These are phyloP conservation scores for Craterocephalus amniculus DNA, from an alignment of 2,797 vertebrate genomes.

Conservation along the genomic window DNA sequence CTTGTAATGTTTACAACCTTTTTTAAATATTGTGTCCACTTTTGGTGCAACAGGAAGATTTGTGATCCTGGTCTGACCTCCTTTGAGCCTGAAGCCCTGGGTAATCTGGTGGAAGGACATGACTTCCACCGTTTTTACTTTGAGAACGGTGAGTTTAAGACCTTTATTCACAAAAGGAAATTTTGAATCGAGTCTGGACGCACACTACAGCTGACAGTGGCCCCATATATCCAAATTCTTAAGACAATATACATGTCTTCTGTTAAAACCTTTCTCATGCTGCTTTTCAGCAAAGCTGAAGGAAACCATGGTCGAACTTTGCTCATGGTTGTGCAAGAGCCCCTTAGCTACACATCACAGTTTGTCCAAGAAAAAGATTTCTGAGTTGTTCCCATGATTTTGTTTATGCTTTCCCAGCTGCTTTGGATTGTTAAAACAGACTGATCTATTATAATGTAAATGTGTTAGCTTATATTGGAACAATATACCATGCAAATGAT, in stretches of 20 bases:
- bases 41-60: slow-evolving; percentile 84
- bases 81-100: slow-evolving; percentile 95
- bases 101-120: slow-evolving; percentile 96
- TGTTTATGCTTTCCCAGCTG: background rate
- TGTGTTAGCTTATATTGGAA: too few species aligned
- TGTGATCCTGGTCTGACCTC: slow-evolving; percentile 95
- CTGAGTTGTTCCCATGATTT: background rate
- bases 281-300: too few species aligned
- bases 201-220: background rate
- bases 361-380: background rate
- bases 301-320: background rate
- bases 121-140: slow-evolving; percentile 98
- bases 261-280: background rate
- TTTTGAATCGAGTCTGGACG: background rate
- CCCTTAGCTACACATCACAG: background rate
- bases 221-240: background rate
- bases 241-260: background rate
- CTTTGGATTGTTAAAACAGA: background rate
- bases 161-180: background rate
- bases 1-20: background rate
- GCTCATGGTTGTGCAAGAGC: background rate
- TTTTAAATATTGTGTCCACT: slow-evolving; percentile 5
- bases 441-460: background rate
- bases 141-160: slow-evolving; percentile 86
- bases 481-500: background rate